phyloP scores from a whole-genome alignment of 1,140 invertebrate species.

The Drosophila carrolli region DNA sequence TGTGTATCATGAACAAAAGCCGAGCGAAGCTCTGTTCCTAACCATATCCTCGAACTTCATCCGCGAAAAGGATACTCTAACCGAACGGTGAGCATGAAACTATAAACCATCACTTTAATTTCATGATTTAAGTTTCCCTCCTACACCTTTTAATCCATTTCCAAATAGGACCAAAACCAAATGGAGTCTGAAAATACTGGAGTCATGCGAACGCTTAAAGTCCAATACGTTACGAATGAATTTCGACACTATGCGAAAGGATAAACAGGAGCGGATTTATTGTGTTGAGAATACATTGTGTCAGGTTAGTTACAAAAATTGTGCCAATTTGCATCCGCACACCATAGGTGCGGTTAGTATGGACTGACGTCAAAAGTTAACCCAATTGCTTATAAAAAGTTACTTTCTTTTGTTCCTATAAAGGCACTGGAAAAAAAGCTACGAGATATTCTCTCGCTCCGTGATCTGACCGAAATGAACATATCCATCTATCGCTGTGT shows the following conservation, averaged over 20 bases:
- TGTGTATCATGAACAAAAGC: slow-evolving; percentile 60
- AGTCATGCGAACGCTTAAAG: slow-evolving; percentile 86
- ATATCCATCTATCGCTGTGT: slow-evolving; percentile 87
- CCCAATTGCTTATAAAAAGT: neutral
- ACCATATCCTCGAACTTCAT: slow-evolving; percentile 78
- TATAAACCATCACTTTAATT: neutral
- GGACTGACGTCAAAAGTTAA: neutral
- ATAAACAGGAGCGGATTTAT: slow-evolving; percentile 86
- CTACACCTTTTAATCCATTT: neutral
- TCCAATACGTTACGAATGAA: slow-evolving; percentile 86
- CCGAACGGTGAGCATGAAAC: slow-evolving; percentile 55
- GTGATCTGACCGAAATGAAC: slow-evolving; percentile 86
- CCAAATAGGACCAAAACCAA: slow-evolving; percentile 85
- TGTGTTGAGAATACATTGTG: slow-evolving; percentile 86
- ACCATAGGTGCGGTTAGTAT: too few species aligned
- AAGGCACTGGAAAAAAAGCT: slow-evolving; percentile 86
- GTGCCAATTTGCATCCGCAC: too few species aligned
- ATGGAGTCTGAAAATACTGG: slow-evolving; percentile 87
- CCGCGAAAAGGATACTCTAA: slow-evolving; percentile 80
- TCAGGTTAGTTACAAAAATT: slow-evolving; percentile 79
- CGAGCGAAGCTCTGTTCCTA: slow-evolving; percentile 73
- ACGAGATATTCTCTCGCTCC: slow-evolving; percentile 85
- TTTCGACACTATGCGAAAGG: slow-evolving; percentile 87
- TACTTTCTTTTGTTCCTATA: neutral
- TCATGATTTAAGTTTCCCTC: neutral